A percentile compares a stretch with the other conserved stretches of the same genome.
Conservation (phyloP, 1,140 invertebrate genomes). For the Anthonomus grandis region DNA sequence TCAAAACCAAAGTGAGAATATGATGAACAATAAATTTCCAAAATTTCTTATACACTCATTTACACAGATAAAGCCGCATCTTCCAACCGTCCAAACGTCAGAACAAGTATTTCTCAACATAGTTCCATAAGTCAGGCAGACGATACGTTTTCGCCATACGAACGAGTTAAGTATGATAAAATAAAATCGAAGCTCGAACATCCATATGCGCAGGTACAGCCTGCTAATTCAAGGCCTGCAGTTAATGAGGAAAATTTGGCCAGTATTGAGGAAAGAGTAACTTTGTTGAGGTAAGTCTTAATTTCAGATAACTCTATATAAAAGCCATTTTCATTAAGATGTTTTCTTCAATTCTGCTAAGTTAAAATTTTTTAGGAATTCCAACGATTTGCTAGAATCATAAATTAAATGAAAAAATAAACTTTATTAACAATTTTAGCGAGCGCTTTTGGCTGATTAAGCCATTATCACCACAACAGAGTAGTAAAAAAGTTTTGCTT, state of each 20-base stretch:
- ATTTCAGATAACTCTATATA: neutral
- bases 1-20: constrained; percentile 35
- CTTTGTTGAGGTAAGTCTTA: constrained; percentile 32
- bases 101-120: constrained; percentile 56
- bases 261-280: constrained; percentile 29
- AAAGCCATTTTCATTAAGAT: neutral
- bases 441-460: no score
- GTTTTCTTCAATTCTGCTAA: neutral
- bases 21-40: neutral
- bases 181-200: constrained; percentile 56
- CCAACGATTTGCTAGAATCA: no score
- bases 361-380: neutral
- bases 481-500: no score
- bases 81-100: constrained; percentile 41
- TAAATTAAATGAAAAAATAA: no score
- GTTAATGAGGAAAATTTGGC: constrained; percentile 24
- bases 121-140: constrained; percentile 59
- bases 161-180: constrained; percentile 57
- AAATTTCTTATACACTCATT: constrained; percentile 8
- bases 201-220: constrained; percentile 65
- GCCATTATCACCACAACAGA: no score
- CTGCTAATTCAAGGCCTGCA: constrained; percentile 16
- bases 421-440: no score
- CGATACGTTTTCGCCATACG: constrained; percentile 58
- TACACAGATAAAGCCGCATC: constrained; percentile 35